Evolutionary conservation across 2,888 invertebrate species (phyloP), one percentile per base, ranked within the genome.

Genomic region (Lepas anatifera): DNA sequence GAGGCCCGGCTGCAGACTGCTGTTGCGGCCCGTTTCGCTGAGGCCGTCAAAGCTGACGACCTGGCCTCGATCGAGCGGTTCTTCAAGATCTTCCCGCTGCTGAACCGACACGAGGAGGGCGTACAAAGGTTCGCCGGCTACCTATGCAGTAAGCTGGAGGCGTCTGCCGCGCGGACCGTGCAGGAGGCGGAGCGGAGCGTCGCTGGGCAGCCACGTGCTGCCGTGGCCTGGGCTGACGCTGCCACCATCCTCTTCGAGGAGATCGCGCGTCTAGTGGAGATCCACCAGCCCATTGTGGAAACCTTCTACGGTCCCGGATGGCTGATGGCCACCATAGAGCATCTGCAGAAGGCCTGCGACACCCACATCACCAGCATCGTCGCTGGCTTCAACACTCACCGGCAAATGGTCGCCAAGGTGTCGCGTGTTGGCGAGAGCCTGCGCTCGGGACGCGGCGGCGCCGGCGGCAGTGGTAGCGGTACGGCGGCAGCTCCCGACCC

Each of bases 41-140:
- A 95, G 77, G 94, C 98, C 7, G 90, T 96, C 0, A 86, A 87
- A 70, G 87, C 86, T 68, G 91, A 92, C 76, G 96, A 98, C 79
- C 85, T 92, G 58, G 89, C 90, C 0, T 90, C 91, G 0, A 91
- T 97, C 27, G 95, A 97, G 79, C 83, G 97, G 70, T 92, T 97
- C 78, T 98, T 98, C 80, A 97, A 97, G 81, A 88, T 99, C 77
- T 99, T 97, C 81, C 98, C 99, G 0, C 83, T 97, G 72, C 83
- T 99, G 13, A 94, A 94, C 27, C 89, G 92, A 81, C 92, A 96
- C 72, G 87, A 89, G 52, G 91, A 92, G 76, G 98, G 98, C 0
- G 85, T 99, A 22, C 86, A 86, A 71, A 87, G 92, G 76, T 94
- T 96, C 77, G 91, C 93, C 41, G 86, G 85, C 66, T 96, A 95